Evolutionary conservation across 2,888 invertebrate genomes (phyloP).

Genomic region (Gnatocerus cornutus): DNA sequence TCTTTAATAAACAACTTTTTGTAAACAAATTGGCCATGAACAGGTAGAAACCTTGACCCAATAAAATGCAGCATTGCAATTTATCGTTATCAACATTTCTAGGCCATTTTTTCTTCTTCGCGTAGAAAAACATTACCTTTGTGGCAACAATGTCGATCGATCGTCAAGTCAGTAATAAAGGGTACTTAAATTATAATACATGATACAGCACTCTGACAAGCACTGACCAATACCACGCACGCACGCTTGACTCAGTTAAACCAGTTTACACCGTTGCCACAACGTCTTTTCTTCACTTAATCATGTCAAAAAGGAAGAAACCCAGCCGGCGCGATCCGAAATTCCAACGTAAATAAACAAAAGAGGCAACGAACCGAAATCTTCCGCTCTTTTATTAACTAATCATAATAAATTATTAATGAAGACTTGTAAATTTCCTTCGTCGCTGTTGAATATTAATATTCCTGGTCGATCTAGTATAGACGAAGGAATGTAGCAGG

Average conservation of each 20-base stretch:
- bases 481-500: constrained; percentile 41
- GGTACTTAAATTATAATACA: constrained; percentile 12
- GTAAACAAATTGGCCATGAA: no score
- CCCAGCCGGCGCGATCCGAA: background rate
- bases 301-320: constrained; percentile 3
- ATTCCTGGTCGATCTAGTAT: constrained; percentile 12
- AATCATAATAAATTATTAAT: constrained; percentile 37
- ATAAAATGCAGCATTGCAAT: constrained; percentile 1
- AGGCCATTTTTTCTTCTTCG: no score
- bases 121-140: no score
- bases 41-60: background rate
- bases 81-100: background rate
- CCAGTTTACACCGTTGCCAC: constrained; percentile 46
- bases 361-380: constrained; percentile 9
- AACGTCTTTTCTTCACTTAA: constrained; percentile 8
- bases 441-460: constrained; percentile 20
- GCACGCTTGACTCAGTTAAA: constrained; percentile 39
- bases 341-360: constrained; percentile 13
- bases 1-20: no score
- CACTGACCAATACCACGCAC: constrained; percentile 40
- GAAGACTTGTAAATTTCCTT: constrained; percentile 24
- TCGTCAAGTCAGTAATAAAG: no score
- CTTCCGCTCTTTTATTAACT: constrained; percentile 21
- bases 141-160: no score
- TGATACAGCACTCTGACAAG: constrained; percentile 34